A percentile compares a stretch with the other conserved stretches of the same genome.
phyloP scores from a whole-genome alignment of 2,113 vertebrate species.

The Gambusia affinis region DNA sequence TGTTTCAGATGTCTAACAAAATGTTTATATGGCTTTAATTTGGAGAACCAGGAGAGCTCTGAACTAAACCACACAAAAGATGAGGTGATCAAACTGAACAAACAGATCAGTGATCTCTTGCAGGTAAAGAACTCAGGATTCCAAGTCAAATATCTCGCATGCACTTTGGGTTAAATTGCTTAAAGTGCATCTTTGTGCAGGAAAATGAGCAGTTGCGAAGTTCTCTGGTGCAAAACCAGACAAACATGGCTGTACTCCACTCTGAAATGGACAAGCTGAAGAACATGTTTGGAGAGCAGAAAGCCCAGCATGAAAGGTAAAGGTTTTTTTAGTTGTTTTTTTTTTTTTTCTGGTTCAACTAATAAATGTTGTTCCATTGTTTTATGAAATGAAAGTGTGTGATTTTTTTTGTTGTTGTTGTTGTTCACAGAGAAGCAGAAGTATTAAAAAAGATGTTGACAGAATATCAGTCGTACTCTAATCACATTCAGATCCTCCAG shows the following conservation, averaged over 20 bases:
- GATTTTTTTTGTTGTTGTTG: background rate
- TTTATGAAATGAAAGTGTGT: background rate
- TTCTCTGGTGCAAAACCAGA: conserved; percentile 67
- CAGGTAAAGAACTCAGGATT: conserved; percentile 52
- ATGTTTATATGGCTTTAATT: conserved; percentile 4
- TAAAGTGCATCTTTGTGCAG: conserved; percentile 39
- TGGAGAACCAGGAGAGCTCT: conserved; percentile 72
- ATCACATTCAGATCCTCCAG: conserved; percentile 75
- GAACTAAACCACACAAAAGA: conserved; percentile 60
- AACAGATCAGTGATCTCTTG: conserved; percentile 62
- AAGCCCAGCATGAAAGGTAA: conserved; percentile 72
- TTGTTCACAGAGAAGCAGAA: conserved; percentile 66
- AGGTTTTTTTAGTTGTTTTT: background rate
- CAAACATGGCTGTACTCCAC: conserved; percentile 66
- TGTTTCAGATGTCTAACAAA: background rate
- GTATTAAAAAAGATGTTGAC: conserved; percentile 60
- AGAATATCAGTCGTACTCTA: conserved; percentile 71
- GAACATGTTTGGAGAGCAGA: conserved; percentile 65
- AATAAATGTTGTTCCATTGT: background rate
- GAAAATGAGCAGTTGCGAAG: conserved; percentile 71
- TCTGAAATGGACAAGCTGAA: conserved; percentile 79
- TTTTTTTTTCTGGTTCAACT: fast-evolving
- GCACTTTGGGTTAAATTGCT: background rate
- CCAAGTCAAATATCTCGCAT: background rate
- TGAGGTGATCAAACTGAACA: conserved; percentile 69